Evolutionary conservation across 2,113 vertebrate genomes (phyloP), one percentile per base, ranked within the genome.

Genomic region (Bufo bufo): DNA sequence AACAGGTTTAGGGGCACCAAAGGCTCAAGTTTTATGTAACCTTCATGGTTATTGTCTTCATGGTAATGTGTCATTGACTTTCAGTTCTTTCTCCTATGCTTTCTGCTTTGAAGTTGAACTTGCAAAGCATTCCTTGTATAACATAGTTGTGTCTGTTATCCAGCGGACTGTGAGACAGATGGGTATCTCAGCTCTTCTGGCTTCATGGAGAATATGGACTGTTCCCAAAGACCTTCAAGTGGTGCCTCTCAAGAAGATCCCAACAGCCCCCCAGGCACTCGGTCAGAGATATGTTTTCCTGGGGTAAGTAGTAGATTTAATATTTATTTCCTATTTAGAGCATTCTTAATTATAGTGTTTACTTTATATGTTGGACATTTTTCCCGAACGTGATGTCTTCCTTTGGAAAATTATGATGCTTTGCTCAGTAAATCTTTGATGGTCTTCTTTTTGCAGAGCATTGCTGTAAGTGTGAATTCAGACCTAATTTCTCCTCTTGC

Each of bases 151-250:
- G 0, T 0, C 84, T 87, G n/a, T 69, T 89, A 8, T 0, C 0
- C 95, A 99, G 97, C 97, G 0, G 97, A 99, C 93, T 97, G 97
- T 0, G 98, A 99, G 94, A 99, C 96, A 0, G 98, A 99, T 0
- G 97, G 96, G 84, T 96, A 98, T 94, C 94, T 97, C 89, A 98
- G 97, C 93, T 97, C 97, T 88, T 97, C 96, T 0, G 96, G 94
- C 80, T 96, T 97, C 89, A 94, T 96, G 93, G 98, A 99, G 82
- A 91, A 93, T 20, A 89, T 85, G 4, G 96, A 92, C 63, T 85
- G 47, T 23, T 90, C 58, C 85, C 92, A 91, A 71, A 90, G 82
- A 0, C 49, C 79, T 61, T 91, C 90, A 87, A 87, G 4, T 43
- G 91, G 63, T 49, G 49, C 85, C 75, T 90, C 71, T 0, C 11